Base-by-base conservation (phyloP, 2,888 invertebrate genomes). In the Microplitis manilae region DNA sequence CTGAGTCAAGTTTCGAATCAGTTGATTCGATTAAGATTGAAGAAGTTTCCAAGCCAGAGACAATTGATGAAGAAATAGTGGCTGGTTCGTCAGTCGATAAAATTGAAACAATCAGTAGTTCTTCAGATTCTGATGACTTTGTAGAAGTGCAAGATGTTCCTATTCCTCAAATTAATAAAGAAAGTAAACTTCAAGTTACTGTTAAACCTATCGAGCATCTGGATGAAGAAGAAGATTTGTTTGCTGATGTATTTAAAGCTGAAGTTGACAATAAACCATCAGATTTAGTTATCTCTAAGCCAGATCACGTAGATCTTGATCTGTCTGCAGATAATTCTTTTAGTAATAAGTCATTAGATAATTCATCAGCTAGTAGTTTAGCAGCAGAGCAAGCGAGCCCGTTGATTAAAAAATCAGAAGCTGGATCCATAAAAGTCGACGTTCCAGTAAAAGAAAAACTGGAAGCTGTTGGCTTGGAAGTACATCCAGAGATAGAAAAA, bases 91-190 rank as follows among this genome's bases (percentile, higher is more conserved):
- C 41, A 59, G n/a, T 30, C 61, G 68, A 50, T 59, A 64, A 8
- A 9, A 73, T 68, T 0, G 70, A 59, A 59, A 75, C 69, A 40
- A 76, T 77, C 62, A 75, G 79, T 76, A 8, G 72, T 15, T 86
- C 85, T 62, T 86, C 86, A 1, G 85, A 84, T 39, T 83, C 90
- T 74, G 90, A 90, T 85, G 92, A 92, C 82, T 93, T 91, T 81
- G 82, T 90, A 62, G 90, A 89, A 82, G 86, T 89, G 74, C 82
- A 85, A 83, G 89, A 89, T 69, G 83, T 84, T 60, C 82, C 84
- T 0, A 79, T 83, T 75, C 79, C 85, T 5, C 50, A 50, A 13
- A 50, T 13, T 50, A 50, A 50, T 13, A 13, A 8, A 13, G 50
- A 50, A 13, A 50, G 13, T 13, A 50, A 50, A 50, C 2, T 50